Conservation (phyloP, 2,797 vertebrate genomes). For the Cyprinodon diabolis region DNA sequence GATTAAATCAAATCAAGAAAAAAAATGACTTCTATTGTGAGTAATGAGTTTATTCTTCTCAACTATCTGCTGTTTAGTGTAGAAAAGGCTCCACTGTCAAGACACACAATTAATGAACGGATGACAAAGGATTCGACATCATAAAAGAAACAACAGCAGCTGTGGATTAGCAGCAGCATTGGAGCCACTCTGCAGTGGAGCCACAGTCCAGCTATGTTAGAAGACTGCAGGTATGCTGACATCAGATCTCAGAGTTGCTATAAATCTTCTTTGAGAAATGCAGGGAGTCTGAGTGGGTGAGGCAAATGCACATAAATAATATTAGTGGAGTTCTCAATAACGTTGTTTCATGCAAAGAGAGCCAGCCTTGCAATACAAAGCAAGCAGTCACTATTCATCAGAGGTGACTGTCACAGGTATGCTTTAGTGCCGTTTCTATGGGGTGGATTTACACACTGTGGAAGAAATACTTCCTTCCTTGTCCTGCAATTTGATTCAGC, state of each 20-base stretch:
- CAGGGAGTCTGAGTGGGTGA: conserved; percentile 44
- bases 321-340: conserved; percentile 45
- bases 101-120: conserved; percentile 20
- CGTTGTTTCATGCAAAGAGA: conserved; percentile 58
- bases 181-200: conserved; percentile 8
- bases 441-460: conserved; percentile 66
- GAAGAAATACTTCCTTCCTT: conserved; percentile 56
- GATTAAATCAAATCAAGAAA: neutral
- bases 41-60: neutral
- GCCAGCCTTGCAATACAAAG: conserved; percentile 35
- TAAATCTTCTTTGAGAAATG: conserved; percentile 66
- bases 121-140: conserved; percentile 1
- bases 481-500: conserved; percentile 49
- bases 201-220: conserved; percentile 34
- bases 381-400: conserved; percentile 28
- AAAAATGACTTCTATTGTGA: neutral
- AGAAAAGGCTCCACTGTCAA: conserved; percentile 26
- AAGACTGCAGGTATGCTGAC: conserved; percentile 58
- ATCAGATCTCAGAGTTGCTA: conserved; percentile 43
- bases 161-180: neutral
- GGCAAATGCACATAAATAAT: conserved; percentile 64
- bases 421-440: conserved; percentile 50
- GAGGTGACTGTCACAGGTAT: conserved; percentile 63
- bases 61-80: neutral
- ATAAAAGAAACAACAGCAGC: neutral